Conservation (phyloP, 2,797 vertebrate species). For the Gallinago stenura region DNA sequence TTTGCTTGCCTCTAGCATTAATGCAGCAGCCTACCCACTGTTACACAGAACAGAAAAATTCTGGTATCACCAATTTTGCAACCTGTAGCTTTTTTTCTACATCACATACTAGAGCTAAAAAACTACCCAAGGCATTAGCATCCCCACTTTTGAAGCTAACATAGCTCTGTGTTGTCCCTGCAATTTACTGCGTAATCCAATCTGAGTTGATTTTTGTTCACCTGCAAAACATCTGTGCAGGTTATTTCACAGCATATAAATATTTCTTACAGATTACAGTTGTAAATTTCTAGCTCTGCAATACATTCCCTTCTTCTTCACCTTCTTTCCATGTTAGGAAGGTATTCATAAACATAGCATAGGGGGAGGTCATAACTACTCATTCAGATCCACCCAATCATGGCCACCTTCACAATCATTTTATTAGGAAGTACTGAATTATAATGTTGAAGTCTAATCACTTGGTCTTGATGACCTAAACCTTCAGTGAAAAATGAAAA, state of each 20-base stretch:
- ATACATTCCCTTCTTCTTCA: neutral
- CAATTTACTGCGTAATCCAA: neutral
- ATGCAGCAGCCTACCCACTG: neutral
- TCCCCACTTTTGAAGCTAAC: neutral
- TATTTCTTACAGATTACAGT: neutral
- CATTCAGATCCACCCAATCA: neutral
- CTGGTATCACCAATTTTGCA: neutral
- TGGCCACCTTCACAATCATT: neutral
- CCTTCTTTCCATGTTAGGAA: neutral
- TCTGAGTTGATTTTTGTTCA: neutral
- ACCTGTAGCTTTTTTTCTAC: neutral
- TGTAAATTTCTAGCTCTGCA: neutral
- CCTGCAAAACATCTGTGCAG: neutral
- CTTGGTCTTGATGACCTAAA: neutral
- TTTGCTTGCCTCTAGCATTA: neutral
- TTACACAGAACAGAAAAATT: neutral
- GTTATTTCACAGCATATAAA: neutral
- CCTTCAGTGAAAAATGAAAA: neutral
- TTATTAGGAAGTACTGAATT: neutral
- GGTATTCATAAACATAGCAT: neutral
- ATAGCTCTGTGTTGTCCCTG: neutral
- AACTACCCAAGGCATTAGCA: neutral
- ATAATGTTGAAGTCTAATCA: neutral
- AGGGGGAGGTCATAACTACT: neutral
- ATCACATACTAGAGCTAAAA: neutral